A percentile compares a stretch with the other conserved stretches of the same genome.
phyloP scores from a whole-genome alignment of 2,797 vertebrate species.

The Anableps anableps region DNA sequence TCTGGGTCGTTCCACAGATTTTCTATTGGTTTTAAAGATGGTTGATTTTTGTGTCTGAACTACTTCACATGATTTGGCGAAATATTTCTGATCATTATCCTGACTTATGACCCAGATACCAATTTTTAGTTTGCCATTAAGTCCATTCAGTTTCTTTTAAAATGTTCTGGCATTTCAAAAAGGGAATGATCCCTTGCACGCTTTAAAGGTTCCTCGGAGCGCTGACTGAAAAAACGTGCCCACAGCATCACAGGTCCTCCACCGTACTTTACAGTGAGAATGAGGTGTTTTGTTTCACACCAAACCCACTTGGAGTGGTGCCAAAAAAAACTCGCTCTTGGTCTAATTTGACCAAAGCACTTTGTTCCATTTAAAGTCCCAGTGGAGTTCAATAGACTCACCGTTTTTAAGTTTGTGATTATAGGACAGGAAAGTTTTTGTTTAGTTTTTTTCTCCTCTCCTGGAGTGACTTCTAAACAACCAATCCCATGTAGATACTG shows the following conservation, averaged over 20 bases:
- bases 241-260: not conserved
- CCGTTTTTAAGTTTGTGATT: not conserved
- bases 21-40: not conserved
- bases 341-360: not conserved
- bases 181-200: not conserved
- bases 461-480: not conserved
- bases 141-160: not conserved
- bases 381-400: not conserved
- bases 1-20: not conserved
- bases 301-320: not conserved
- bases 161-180: not conserved
- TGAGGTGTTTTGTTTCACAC: not conserved
- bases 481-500: too few species aligned
- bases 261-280: not conserved
- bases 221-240: not conserved
- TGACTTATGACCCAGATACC: not conserved
- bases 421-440: not conserved
- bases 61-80: too few species aligned
- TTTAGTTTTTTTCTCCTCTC: not conserved
- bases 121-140: not conserved
- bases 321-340: not conserved
- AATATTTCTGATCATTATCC: not conserved
- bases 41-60: not conserved
- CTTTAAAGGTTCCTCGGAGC: not conserved
- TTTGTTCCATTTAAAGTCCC: not conserved